Percentiles rank a stretch among this genome's conserved stretches.
Evolutionary conservation across 2,113 vertebrate genomes (phyloP).

Genomic region (Caretta caretta): DNA sequence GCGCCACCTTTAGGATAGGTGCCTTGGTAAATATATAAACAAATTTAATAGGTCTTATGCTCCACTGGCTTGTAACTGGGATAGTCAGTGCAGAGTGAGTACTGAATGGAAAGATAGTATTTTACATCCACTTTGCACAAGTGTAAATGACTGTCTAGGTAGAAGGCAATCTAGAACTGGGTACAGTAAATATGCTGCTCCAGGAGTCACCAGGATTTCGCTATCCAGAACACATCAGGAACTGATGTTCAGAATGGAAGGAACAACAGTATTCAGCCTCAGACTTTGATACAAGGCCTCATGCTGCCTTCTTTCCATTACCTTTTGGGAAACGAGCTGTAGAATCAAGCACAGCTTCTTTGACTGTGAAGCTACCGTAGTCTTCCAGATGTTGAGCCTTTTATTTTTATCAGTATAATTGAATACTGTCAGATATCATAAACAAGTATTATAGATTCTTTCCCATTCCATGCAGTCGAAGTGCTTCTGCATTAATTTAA

Average conservation of each 20-base stretch:
- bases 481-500: not conserved
- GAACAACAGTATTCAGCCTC: not conserved
- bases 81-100: not conserved
- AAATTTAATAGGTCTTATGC: not conserved
- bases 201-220: not conserved
- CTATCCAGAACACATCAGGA: not conserved
- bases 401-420: not conserved
- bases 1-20: not conserved
- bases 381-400: not conserved
- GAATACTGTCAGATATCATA: not conserved
- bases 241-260: not conserved
- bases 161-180: not conserved
- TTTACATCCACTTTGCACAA: not conserved
- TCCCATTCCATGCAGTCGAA: not conserved
- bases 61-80: not conserved
- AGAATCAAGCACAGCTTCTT: rapidly evolving
- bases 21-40: not conserved
- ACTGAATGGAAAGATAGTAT: not conserved
- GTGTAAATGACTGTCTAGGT: not conserved
- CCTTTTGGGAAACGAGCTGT: not conserved
- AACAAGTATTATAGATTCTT: not conserved
- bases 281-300: not conserved
- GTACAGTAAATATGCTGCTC: not conserved
- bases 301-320: not conserved
- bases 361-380: rapidly evolving